Evolutionary conservation across 2,888 invertebrate genomes (phyloP), one percentile per base, ranked within the genome.

Genomic region (Osedax frankpressi): DNA sequence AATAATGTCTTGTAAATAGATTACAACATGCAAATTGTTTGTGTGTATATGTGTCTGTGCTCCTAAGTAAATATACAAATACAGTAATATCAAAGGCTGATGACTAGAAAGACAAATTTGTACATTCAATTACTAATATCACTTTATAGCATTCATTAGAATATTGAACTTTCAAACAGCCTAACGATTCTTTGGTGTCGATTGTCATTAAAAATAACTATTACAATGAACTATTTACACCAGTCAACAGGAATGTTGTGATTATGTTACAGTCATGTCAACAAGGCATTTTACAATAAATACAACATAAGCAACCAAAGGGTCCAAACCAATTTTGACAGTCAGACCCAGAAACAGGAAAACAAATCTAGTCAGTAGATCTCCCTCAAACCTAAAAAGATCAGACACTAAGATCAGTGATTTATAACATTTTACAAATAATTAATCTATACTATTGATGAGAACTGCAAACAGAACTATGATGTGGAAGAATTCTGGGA

Each of bases 1-100:
- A 65, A 62, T 62, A 65, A 19, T 65, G 65, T 25, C 65, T 65
- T 65, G 65, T 65, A 24, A 65, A 65, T 2, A 65, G 24, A 65
- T 14, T 62, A 65, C 6, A 65, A 65, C 19, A 65, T 27, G 14
- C 19, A 65, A 19, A 28, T 24, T 62, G 63, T 62, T 6, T 6
- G 26, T 6, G 14, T 6, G 63, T 62, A 11, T 6, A 11, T 3
- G 11, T 11, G 63, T 62, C 1, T 3, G 63, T 62, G 63, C 63
- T 1, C 14, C 6, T 62, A n/a, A 24, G 2, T 24, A 65, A 2
- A 65, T n/a, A 65, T 65, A 65, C 2, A 65, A 65, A n/a, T 65
- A 65, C 65, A 24, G 19, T 65, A 65, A 24, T 65, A 65, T 25
- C 26, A 65, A 65, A 65, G 24, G 19, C 19, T n/a, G 19, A 65